phyloP scores from a whole-genome alignment of 2,797 vertebrate species.

The Lateolabrax maculatus region DNA sequence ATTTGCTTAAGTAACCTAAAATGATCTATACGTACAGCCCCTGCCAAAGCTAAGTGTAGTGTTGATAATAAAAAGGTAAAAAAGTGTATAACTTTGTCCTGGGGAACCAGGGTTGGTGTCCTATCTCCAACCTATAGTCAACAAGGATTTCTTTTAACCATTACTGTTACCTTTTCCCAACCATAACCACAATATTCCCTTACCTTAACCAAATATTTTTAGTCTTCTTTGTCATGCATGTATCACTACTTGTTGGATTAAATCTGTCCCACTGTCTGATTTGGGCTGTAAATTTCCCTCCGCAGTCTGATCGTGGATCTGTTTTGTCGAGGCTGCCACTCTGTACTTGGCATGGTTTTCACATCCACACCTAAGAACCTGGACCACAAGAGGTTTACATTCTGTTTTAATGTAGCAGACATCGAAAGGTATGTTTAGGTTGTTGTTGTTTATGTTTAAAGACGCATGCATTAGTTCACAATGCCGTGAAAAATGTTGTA shows the following conservation, averaged over 20 bases:
- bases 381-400: conserved; percentile 90
- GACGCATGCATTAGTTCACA: background rate
- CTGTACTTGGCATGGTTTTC: conserved; percentile 87
- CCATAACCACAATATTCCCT: background rate
- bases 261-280: background rate
- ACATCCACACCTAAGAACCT: conserved; percentile 89
- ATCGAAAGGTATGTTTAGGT: conserved; percentile 88
- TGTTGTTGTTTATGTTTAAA: background rate
- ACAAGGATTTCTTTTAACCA: too few species aligned
- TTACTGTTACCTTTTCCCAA: background rate
- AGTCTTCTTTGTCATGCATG: background rate
- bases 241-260: background rate
- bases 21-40: background rate
- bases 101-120: too few species aligned
- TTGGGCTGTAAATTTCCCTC: background rate
- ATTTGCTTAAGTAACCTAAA: background rate
- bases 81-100: too few species aligned
- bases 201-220: background rate
- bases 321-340: conserved; percentile 86
- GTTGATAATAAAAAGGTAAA: background rate
- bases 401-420: conserved; percentile 87
- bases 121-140: too few species aligned
- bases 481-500: background rate
- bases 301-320: conserved; percentile 87
- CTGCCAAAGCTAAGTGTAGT: background rate